Conservation (phyloP, 2,888 invertebrate genomes). For the Orchesella flavescens region DNA sequence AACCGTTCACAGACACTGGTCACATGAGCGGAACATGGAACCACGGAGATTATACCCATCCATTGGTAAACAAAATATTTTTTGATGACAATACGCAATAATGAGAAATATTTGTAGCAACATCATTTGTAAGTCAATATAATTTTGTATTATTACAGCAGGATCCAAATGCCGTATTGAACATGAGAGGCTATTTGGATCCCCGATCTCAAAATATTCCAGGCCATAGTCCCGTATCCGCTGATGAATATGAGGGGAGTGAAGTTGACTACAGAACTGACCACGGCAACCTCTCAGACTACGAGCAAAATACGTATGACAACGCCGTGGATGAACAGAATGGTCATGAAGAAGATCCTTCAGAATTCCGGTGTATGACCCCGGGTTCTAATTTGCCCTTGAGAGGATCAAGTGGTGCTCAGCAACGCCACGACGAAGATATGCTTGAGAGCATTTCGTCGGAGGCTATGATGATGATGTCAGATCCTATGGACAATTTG, state of each 20-base stretch:
- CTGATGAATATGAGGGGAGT: slow-evolving; percentile 53
- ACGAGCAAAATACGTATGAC: slow-evolving; percentile 50
- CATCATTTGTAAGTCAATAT: too few relatives aligned
- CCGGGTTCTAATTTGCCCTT: slow-evolving; percentile 54
- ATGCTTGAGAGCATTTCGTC: slow-evolving; percentile 56
- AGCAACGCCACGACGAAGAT: slow-evolving; percentile 27
- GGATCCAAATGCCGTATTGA: slow-evolving; percentile 23
- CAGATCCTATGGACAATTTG: slow-evolving; percentile 32
- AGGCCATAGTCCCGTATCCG: slow-evolving; percentile 57
- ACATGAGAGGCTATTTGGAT: slow-evolving; percentile 52
- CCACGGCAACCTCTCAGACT: slow-evolving; percentile 53
- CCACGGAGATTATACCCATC: slow-evolving; percentile 44
- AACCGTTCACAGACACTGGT: slow-evolving; percentile 1
- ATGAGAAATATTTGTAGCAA: background rate
- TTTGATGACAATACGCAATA: too few relatives aligned
- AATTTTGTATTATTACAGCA: too few relatives aligned
- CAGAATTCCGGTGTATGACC: slow-evolving; percentile 51
- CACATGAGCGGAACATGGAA: slow-evolving; percentile 21
- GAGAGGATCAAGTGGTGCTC: slow-evolving; percentile 19
- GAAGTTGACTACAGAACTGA: slow-evolving; percentile 49
- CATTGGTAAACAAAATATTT: slow-evolving; percentile 17
- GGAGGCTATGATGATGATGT: slow-evolving; percentile 53
- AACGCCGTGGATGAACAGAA: slow-evolving; percentile 39
- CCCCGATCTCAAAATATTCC: slow-evolving; percentile 57
- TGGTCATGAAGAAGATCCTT: slow-evolving; percentile 36